phyloP scores from a whole-genome alignment of 2,113 vertebrate genomes.

The Lagopus muta region DNA sequence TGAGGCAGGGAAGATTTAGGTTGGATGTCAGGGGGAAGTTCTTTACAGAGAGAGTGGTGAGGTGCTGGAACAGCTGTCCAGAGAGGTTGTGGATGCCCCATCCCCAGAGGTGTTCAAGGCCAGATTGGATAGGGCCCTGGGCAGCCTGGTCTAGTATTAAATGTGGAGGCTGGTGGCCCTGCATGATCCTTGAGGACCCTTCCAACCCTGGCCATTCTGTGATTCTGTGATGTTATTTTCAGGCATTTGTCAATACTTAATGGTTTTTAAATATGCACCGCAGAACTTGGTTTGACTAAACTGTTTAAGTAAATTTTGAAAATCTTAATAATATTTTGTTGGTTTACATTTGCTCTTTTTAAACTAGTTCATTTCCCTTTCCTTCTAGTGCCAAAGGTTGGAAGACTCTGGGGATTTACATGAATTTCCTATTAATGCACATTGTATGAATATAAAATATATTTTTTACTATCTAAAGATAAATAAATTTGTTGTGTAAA shows the following conservation, averaged over 20 bases:
- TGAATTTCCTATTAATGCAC: not conserved
- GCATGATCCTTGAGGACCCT: too few species aligned
- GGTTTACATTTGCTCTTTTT: not conserved
- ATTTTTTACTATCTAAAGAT: not conserved
- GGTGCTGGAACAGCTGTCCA: too few species aligned
- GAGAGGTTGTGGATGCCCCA: too few species aligned
- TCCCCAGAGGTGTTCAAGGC: too few species aligned
- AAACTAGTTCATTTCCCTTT: not conserved
- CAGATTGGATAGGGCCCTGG: too few species aligned
- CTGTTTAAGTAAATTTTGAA: not conserved
- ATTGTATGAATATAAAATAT: not conserved
- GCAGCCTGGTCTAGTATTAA: too few species aligned
- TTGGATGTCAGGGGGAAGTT: too few species aligned
- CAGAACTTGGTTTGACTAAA: not conserved
- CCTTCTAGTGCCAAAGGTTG: not conserved
- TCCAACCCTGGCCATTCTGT: too few species aligned
- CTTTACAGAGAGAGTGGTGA: too few species aligned
- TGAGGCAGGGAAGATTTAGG: too few species aligned
- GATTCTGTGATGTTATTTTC: not conserved
- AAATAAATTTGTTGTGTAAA: slow-evolving; percentile 43
- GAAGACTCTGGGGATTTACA: not conserved
- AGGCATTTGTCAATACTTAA: not conserved
- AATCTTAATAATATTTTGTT: not conserved
- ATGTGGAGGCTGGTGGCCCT: too few species aligned
- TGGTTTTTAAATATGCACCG: not conserved